Conservation (phyloP, 37 sponge, comb jelly and placozoan genomes). For the Geodia barretti region DNA sequence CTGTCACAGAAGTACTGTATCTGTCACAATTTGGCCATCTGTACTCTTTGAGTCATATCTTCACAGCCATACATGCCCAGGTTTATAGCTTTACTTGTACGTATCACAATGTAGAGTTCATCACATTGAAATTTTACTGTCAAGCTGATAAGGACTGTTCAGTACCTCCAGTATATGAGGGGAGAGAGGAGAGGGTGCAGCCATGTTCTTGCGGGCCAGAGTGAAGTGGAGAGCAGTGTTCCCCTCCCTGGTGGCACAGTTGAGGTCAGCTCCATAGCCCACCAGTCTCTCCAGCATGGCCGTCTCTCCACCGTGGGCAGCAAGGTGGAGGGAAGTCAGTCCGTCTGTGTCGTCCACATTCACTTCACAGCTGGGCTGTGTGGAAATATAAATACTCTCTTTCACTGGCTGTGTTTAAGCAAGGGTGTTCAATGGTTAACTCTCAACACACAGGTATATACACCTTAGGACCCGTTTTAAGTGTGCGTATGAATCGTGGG, state of each 20-base stretch:
- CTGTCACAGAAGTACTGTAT: too few species aligned
- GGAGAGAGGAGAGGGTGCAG: slow-evolving; percentile 6
- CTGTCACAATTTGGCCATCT: too few species aligned
- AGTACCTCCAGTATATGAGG: slow-evolving; percentile 46
- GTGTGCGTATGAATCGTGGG: too few species aligned
- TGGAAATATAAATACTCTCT: neutral
- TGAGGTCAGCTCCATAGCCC: slow-evolving; percentile 75
- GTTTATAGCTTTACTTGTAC: too few species aligned
- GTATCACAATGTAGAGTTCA: too few species aligned
- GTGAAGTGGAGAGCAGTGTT: slow-evolving; percentile 80
- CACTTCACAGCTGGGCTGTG: slow-evolving; percentile 51
- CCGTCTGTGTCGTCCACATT: slow-evolving; percentile 7
- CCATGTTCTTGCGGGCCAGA: slow-evolving; percentile 33
- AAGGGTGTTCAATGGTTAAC: too few species aligned
- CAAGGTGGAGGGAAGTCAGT: slow-evolving; percentile 73
- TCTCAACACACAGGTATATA: too few species aligned
- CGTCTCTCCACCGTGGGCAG: slow-evolving; percentile 65
- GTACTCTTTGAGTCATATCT: too few species aligned
- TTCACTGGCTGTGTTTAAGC: neutral
- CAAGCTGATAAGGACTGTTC: too few species aligned
- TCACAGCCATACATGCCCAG: too few species aligned
- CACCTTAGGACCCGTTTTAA: too few species aligned
- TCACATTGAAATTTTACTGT: too few species aligned
- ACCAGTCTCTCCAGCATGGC: slow-evolving; percentile 77
- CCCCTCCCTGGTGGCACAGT: slow-evolving; percentile 42